phyloP scores from a whole-genome alignment of 2,113 vertebrate species.

The Ageneiosus marmoratus region DNA sequence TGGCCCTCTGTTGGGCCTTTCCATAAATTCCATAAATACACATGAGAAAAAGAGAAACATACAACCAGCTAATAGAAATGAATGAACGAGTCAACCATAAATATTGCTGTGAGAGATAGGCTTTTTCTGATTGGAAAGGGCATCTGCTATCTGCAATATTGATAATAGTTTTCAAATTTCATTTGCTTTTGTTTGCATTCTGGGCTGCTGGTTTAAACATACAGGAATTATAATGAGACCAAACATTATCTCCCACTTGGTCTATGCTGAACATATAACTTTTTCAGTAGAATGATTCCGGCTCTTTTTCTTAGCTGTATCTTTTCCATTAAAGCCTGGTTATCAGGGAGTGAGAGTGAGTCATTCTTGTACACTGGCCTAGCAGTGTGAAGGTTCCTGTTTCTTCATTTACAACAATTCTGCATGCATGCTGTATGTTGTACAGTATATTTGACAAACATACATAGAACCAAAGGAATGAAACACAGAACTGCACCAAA shows the following conservation, averaged over 20 bases:
- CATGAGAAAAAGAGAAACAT: conserved; percentile 81
- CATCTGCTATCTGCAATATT: conserved; percentile 99
- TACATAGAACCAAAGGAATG: neutral
- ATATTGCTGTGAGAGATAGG: conserved; percentile 97
- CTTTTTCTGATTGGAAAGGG: conserved; percentile 99
- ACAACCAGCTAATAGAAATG: conserved; percentile 98
- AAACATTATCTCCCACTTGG: conserved; percentile 98
- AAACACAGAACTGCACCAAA: neutral
- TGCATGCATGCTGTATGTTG: conserved; percentile 32
- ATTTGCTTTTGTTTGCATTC: conserved; percentile 99
- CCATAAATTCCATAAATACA: conserved; percentile 82
- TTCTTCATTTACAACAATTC: conserved; percentile 25
- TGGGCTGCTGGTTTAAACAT: conserved; percentile 99
- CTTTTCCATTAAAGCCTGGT: conserved; percentile 97
- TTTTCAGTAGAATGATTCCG: conserved; percentile 99
- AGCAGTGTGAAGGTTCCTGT: conserved; percentile 48
- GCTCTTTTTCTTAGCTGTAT: conserved; percentile 98
- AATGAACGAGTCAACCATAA: conserved; percentile 99
- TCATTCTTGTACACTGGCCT: conserved; percentile 85
- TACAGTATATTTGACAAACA: no score
- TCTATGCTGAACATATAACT: conserved; percentile 99
- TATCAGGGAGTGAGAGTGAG: conserved; percentile 96
- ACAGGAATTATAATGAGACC: conserved; percentile 99
- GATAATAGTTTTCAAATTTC: conserved; percentile 99
- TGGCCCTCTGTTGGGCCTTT: conserved; percentile 78